Base-by-base conservation (phyloP, 2,888 invertebrate genomes). In the Xylota segnis region DNA sequence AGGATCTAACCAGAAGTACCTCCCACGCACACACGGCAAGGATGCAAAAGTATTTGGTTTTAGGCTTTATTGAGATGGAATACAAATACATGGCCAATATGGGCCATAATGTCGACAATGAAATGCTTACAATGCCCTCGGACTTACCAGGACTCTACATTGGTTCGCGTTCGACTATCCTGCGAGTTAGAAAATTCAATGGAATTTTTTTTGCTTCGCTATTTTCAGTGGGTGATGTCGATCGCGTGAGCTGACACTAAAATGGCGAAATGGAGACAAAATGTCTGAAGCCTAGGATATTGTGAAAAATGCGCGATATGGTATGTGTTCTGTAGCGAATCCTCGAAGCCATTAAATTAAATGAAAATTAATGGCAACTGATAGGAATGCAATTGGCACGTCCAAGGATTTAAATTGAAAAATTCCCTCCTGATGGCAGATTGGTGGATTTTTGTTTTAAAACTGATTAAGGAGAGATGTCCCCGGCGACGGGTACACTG, bases 51-150 rank as follows among this genome's bases (percentile, higher is more conserved):
- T 68, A 77, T 61, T 83, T 66, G 61, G 65, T 71, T 71, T 65
- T 40, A n/a, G 63, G 63, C 63, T 76, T 23, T 54, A 76, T 76
- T 76, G 63, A 71, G 56, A 82, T 76, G 63, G 32, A 45, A 63
- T 43, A 58, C 63, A 70, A 52, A 59, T 37, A 68, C 72, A 47
- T 66, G 45, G 16, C 29, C 37, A 59, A 59, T 76, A 50, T 56
- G 50, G 14, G 63, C 23, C 34, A 37, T 37, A 65, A 50, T 50
- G 34, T 18, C 29, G 18, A 63, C 61, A 63, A 16, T 45, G 54
- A 65, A 74, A 65, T 43, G 54, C 63, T 74, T 74, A 47, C 50
- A 34, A 61, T 47, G 37, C 4, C 18, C 45, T 9, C 18, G 10
- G 2, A 32, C 27, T 23, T 9, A 40, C 18, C 40, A 27, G 18